phyloP scores from a whole-genome alignment of 2,113 vertebrate genomes.

The Panthera leo region DNA sequence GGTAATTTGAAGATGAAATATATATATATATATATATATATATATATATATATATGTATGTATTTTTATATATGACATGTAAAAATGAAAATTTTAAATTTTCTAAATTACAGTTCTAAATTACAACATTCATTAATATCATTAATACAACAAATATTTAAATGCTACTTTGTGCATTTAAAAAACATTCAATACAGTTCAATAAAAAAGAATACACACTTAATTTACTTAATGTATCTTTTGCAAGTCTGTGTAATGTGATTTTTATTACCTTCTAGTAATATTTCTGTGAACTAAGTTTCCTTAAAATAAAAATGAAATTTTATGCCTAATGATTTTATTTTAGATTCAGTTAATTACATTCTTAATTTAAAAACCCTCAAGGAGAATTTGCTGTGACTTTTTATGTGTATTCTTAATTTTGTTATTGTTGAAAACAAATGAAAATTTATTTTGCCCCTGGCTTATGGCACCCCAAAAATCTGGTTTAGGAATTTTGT shows the following conservation, averaged over 20 bases:
- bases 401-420: neutral
- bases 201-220: neutral
- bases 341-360: neutral
- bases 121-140: neutral
- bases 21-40: neutral
- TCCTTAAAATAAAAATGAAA: neutral
- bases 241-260: neutral
- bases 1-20: neutral
- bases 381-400: neutral
- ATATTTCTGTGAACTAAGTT: neutral
- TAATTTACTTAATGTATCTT: neutral
- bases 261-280: constrained; percentile 34
- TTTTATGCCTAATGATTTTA: neutral
- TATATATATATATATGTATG: neutral
- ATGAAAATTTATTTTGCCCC: constrained; percentile 4
- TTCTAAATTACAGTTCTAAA: neutral
- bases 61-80: neutral
- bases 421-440: neutral
- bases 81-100: neutral
- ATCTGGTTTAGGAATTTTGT: neutral
- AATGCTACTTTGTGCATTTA: neutral
- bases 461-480: neutral
- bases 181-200: neutral
- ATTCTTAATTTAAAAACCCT: neutral
- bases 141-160: neutral